phyloP scores from a whole-genome alignment of 2,888 invertebrate genomes.

The Lasioglossum malachurum region DNA sequence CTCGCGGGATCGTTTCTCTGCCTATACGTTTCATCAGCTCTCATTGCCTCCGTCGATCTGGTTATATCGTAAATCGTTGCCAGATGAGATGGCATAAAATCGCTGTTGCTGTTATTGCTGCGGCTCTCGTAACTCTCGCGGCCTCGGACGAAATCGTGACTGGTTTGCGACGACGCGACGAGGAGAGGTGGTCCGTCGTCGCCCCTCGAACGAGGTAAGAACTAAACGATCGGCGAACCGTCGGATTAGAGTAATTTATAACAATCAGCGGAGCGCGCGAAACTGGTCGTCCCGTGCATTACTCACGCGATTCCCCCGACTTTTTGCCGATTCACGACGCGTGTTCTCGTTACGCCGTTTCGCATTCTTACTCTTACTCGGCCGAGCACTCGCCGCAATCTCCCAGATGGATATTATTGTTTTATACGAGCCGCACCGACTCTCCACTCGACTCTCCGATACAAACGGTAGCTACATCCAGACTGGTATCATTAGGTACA shows the following conservation, averaged over 20 bases:
- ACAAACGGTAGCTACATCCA: not conserved
- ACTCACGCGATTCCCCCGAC: not conserved
- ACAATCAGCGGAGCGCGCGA: slow-evolving; percentile 7
- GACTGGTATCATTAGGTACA: not conserved
- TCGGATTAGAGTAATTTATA: slow-evolving; percentile 20
- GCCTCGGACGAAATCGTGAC: slow-evolving; percentile 22
- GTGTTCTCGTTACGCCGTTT: not conserved
- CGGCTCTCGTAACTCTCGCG: not conserved
- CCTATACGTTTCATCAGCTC: not conserved
- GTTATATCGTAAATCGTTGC: slow-evolving; percentile 10
- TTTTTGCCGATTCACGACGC: not conserved
- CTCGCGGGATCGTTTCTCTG: not conserved
- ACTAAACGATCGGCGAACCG: not conserved
- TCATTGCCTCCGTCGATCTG: not conserved
- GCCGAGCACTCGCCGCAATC: not conserved
- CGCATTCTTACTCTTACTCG: not conserved
- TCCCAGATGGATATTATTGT: not conserved
- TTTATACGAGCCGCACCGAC: not conserved
- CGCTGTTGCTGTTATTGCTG: not conserved
- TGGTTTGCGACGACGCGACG: not conserved
- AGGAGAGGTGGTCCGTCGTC: not conserved
- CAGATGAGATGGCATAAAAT: slow-evolving; percentile 33
- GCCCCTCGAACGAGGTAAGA: slow-evolving; percentile 18
- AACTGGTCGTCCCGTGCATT: not conserved
- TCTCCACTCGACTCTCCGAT: not conserved